Conservation (phyloP, 2,113 vertebrate genomes). For the Hippoglossus stenolepis region DNA sequence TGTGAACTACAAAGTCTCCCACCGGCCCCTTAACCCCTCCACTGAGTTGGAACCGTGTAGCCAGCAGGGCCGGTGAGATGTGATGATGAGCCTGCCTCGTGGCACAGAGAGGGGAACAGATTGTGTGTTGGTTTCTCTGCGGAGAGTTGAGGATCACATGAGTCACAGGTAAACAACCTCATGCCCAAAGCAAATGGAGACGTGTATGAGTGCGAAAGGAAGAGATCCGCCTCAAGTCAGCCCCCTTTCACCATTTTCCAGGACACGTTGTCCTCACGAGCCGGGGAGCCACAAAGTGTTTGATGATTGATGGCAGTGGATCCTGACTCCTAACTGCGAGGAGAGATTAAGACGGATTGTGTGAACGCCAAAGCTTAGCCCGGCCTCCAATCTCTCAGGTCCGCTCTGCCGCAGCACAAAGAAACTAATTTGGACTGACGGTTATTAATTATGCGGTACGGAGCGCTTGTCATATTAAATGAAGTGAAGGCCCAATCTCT, state of each 20-base stretch:
- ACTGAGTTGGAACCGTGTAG: constrained; percentile 50
- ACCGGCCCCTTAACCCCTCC: constrained; percentile 36
- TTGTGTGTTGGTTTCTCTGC: constrained; percentile 43
- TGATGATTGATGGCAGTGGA: constrained; percentile 64
- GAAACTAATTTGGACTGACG: constrained; percentile 61
- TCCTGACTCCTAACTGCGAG: constrained; percentile 63
- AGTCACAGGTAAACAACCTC: constrained; percentile 46
- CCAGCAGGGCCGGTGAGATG: constrained; percentile 25
- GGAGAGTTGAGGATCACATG: constrained; percentile 21
- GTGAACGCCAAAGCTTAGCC: constrained; percentile 51
- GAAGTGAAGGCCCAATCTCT: constrained; percentile 51
- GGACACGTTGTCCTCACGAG: constrained; percentile 23
- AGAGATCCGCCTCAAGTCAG: neutral
- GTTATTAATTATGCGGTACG: constrained; percentile 69
- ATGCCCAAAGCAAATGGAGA: constrained; percentile 21
- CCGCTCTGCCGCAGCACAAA: constrained; percentile 52
- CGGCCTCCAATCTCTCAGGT: constrained; percentile 42
- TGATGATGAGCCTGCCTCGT: constrained; percentile 37
- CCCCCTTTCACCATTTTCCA: constrained; percentile 24
- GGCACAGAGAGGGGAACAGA: constrained; percentile 48
- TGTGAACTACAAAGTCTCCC: constrained; percentile 14
- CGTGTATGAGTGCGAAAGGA: constrained; percentile 13
- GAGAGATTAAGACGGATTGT: constrained; percentile 74
- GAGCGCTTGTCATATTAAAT: constrained; percentile 64
- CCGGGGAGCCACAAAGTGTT: constrained; percentile 33